phyloP scores from a whole-genome alignment of 2,888 invertebrate species.

The Cephus pygmeus region DNA sequence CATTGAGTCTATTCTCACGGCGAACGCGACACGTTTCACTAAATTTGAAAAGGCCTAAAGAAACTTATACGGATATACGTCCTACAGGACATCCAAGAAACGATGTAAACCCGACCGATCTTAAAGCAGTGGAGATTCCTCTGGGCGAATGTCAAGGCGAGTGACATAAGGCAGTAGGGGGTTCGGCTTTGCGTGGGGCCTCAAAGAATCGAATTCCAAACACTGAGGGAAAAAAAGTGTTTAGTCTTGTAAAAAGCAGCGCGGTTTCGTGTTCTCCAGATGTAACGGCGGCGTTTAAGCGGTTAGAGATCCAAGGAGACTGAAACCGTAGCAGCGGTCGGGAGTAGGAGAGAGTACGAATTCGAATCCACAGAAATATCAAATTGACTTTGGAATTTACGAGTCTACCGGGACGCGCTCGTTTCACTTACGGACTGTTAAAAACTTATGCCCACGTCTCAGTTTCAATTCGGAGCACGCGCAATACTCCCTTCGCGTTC shows the following conservation, averaged over 20 bases:
- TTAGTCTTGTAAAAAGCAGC: conserved; percentile 27
- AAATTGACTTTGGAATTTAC: conserved; percentile 44
- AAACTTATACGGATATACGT: too few relatives aligned
- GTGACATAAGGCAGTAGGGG: not conserved
- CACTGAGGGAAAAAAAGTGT: conserved; percentile 41
- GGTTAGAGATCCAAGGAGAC: not conserved
- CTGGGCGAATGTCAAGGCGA: too few relatives aligned
- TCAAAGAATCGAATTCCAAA: conserved; percentile 32
- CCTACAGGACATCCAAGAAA: too few relatives aligned
- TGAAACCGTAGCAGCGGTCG: too few relatives aligned
- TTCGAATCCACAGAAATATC: conserved; percentile 41
- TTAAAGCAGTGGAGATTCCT: too few relatives aligned
- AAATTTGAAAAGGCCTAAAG: too few relatives aligned
- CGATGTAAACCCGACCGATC: too few relatives aligned
- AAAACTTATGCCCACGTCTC: too few relatives aligned
- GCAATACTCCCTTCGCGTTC: not conserved
- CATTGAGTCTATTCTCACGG: too few relatives aligned
- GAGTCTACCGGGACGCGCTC: conserved; percentile 3
- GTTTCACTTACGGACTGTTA: too few relatives aligned
- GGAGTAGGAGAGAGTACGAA: conserved; percentile 19
- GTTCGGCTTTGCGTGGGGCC: conserved; percentile 18
- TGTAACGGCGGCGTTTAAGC: conserved; percentile 1
- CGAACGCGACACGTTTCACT: too few relatives aligned
- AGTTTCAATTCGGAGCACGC: not conserved
- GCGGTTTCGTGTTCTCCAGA: not conserved